phyloP scores from a whole-genome alignment of 92 coral and sea anemone species.

The Zoanthus sociatus region DNA sequence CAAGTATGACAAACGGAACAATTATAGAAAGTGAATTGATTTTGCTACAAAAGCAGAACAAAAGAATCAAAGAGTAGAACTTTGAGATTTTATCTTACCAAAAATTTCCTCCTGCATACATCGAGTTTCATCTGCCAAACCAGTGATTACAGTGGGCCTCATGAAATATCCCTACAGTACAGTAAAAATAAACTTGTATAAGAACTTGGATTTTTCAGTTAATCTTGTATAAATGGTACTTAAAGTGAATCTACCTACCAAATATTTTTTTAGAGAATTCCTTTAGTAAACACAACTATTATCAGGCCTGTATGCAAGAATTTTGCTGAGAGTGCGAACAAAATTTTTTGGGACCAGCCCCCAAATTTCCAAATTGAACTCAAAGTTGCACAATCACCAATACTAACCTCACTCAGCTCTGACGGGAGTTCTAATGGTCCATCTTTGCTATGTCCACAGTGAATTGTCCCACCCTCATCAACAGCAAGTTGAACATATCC shows the following conservation, averaged over 20 bases:
- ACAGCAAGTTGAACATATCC: conserved; percentile 82
- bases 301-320: too few species aligned
- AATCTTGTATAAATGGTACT: too few species aligned
- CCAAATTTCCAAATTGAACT: too few species aligned
- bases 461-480: conserved; percentile 80
- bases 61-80: not conserved
- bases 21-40: not conserved
- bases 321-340: too few species aligned
- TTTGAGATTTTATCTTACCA: conserved; percentile 50
- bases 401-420: conserved; percentile 48
- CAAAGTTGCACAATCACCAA: too few species aligned
- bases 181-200: too few species aligned
- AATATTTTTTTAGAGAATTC: too few species aligned
- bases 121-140: conserved; percentile 72
- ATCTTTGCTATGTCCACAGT: conserved; percentile 85
- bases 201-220: not conserved
- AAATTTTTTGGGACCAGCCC: too few species aligned
- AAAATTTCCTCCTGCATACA: conserved; percentile 96
- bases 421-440: conserved; percentile 65
- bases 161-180: conserved; percentile 79
- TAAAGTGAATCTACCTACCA: too few species aligned
- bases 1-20: not conserved
- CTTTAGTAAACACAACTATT: too few species aligned
- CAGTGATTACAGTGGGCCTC: conserved; percentile 88
- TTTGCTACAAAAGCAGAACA: not conserved